A percentile compares a stretch with the other conserved stretches of the same genome.
Conservation (phyloP, 1,140 invertebrate genomes). For the Cardiocondyla obscurior region DNA sequence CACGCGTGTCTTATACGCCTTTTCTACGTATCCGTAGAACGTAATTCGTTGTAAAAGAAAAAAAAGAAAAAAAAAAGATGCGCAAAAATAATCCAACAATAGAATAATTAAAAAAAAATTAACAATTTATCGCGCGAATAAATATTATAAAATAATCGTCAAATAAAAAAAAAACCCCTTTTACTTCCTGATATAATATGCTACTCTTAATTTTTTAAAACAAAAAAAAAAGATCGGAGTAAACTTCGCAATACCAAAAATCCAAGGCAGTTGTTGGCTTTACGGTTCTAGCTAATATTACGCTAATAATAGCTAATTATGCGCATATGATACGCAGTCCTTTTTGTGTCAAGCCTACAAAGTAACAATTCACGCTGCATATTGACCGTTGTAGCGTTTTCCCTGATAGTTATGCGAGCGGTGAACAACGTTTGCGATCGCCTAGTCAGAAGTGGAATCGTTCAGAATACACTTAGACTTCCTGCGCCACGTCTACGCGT, state of each 20-base stretch:
- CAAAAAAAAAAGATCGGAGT: background rate
- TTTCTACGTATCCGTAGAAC: background rate
- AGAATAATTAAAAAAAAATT: background rate
- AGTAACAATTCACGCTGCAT: constrained; percentile 36
- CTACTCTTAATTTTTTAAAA: background rate
- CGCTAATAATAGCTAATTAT: constrained; percentile 38
- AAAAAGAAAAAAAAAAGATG: too few species aligned
- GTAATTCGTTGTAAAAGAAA: too few species aligned
- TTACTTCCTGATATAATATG: background rate
- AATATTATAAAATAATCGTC: background rate
- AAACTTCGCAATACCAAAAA: background rate
- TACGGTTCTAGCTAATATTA: constrained; percentile 16
- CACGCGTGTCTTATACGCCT: background rate
- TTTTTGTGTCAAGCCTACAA: constrained; percentile 33
- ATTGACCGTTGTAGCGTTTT: constrained; percentile 32
- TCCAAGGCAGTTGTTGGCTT: background rate
- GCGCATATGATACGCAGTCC: constrained; percentile 13
- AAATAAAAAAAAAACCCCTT: too few species aligned
- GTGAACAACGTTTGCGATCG: constrained; percentile 33
- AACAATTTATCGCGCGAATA: background rate
- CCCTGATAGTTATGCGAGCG: constrained; percentile 41
- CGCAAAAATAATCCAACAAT: background rate
- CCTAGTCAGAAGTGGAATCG: constrained; percentile 35
- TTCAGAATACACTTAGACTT: constrained; percentile 32
- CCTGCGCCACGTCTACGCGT: constrained; percentile 19